Percentiles rank a stretch among this genome's conserved stretches.
These are phyloP conservation scores for Mystacornis crossleyi DNA, from an alignment of 2,113 vertebrate genomes.

Conservation along the genomic window DNA sequence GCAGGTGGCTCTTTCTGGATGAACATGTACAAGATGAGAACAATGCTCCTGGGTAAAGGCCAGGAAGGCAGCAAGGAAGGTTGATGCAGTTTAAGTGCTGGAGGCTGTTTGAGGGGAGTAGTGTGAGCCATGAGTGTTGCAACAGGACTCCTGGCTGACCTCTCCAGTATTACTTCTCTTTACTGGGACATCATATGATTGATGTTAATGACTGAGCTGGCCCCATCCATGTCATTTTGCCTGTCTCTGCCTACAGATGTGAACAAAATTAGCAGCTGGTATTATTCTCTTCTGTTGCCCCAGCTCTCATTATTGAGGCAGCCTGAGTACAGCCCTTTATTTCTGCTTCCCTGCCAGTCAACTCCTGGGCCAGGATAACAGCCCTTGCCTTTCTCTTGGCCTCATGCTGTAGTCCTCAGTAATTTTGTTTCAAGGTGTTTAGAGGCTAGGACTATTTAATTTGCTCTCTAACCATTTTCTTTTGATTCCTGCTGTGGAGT, in stretches of 20 bases:
- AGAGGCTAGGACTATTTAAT: neutral
- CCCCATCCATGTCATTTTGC: neutral
- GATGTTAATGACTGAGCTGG: neutral
- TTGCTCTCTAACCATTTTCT: neutral
- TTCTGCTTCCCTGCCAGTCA: neutral
- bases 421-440: neutral
- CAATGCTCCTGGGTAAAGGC: neutral
- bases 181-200: neutral
- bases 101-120: fast-evolving
- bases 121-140: neutral
- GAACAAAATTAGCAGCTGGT: neutral
- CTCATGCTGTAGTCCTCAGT: neutral
- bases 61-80: neutral
- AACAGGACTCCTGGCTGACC: neutral
- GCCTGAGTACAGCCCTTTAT: neutral
- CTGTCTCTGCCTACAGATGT: neutral
- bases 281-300: neutral
- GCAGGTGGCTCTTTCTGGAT: neutral
- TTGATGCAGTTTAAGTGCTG: neutral
- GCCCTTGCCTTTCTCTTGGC: neutral
- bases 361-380: neutral
- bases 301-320: neutral
- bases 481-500: neutral
- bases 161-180: neutral
- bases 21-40: neutral